A percentile compares a stretch with the other conserved stretches of the same genome.
Evolutionary conservation across 92 coral and sea anemone genomes (phyloP).

Genomic region (Paramuricea clavata): DNA sequence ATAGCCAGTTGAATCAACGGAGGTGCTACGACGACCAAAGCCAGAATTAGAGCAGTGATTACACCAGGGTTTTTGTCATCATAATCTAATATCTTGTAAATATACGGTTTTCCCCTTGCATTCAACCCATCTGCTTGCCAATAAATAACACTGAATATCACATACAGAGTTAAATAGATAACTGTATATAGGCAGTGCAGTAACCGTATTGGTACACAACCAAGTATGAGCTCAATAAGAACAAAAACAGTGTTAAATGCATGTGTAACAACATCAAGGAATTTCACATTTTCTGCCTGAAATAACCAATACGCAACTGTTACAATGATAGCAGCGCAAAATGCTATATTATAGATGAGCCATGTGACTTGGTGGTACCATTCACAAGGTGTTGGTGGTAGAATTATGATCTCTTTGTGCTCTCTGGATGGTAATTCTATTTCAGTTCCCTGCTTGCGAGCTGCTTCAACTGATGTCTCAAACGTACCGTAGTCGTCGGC

Average conservation of each 20-base stretch:
- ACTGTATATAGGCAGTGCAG: conserved; percentile 86
- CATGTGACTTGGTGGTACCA: conserved; percentile 91
- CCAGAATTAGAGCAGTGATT: conserved; percentile 62
- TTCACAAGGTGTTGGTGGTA: conserved; percentile 33
- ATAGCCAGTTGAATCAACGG: conserved; percentile 71
- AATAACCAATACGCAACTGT: conserved; percentile 82
- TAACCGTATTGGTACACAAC: conserved; percentile 77
- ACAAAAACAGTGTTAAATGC: conserved; percentile 76
- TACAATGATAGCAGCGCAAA: conserved; percentile 66
- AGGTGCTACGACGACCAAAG: conserved; percentile 55
- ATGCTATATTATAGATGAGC: conserved; percentile 76
- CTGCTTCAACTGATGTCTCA: conserved; percentile 11
- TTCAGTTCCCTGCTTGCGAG: conserved; percentile 11
- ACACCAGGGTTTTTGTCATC: conserved; percentile 71
- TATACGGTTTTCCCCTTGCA: conserved; percentile 66
- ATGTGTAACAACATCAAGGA: conserved; percentile 80
- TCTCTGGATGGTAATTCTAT: neutral
- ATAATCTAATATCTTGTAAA: conserved; percentile 79
- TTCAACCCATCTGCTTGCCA: conserved; percentile 86
- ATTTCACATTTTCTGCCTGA: conserved; percentile 44
- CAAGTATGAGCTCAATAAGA: conserved; percentile 67
- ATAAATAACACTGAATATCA: conserved; percentile 86
- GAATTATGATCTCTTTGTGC: conserved; percentile 18
- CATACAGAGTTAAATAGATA: conserved; percentile 72
- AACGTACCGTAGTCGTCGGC: conserved; percentile 25